Conservation (phyloP, 53 echinoderm and acorn worm species). For the Holothuria scabra region DNA sequence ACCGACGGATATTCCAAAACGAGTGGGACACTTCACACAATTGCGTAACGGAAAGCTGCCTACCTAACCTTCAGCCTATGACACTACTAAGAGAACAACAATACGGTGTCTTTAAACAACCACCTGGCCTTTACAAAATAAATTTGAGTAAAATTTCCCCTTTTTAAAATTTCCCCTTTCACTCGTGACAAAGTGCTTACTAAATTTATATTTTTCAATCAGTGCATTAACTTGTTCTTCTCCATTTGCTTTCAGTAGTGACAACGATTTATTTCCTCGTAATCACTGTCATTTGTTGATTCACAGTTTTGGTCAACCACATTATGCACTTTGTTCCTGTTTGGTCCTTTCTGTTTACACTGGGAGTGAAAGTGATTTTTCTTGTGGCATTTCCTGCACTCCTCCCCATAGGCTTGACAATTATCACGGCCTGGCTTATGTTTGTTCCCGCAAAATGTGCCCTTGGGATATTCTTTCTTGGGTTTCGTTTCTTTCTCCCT, state of each 20-base stretch:
- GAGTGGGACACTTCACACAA: no score
- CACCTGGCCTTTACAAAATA: no score
- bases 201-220: background rate
- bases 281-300: background rate
- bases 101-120: no score
- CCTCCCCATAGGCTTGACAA: slow-evolving; percentile 57
- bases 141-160: no score
- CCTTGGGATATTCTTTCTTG: background rate
- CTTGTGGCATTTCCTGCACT: slow-evolving; percentile 48
- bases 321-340: slow-evolving; percentile 8
- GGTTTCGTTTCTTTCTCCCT: background rate
- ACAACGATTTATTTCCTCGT: slow-evolving; percentile 9
- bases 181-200: slow-evolving; percentile 31
- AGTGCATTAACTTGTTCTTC: slow-evolving; percentile 14
- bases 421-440: slow-evolving; percentile 43
- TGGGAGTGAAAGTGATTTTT: slow-evolving; percentile 43
- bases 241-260: background rate
- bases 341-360: slow-evolving; percentile 20
- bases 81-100: no score
- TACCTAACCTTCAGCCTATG: no score
- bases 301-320: background rate
- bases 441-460: slow-evolving; percentile 58
- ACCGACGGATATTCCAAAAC: no score
- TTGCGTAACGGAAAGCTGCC: no score
- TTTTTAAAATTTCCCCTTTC: no score